Evolutionary conservation across 2,113 vertebrate genomes (phyloP).

Genomic region (Anas platyrhynchos): DNA sequence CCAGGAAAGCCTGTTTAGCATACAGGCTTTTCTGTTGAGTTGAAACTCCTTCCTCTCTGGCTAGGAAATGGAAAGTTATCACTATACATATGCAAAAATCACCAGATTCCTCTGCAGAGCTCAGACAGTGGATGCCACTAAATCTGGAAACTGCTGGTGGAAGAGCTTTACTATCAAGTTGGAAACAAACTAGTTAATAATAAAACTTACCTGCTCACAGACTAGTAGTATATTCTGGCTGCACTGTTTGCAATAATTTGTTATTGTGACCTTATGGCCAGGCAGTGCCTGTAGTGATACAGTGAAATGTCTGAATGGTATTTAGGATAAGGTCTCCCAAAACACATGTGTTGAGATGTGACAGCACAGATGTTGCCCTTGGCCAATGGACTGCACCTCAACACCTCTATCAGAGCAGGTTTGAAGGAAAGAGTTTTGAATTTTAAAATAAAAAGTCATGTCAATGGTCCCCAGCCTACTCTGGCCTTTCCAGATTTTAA

Average conservation of each 20-base stretch:
- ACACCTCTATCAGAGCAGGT: not conserved
- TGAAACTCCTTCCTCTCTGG: not conserved
- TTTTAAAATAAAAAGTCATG: not conserved
- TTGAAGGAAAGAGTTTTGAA: not conserved
- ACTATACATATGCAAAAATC: not conserved
- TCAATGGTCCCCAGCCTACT: not conserved
- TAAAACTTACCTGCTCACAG: not conserved
- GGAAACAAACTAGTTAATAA: not conserved
- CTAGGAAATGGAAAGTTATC: not conserved
- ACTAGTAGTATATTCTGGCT: not conserved
- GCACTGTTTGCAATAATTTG: not conserved
- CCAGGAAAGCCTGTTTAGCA: not conserved
- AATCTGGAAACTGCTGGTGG: not conserved
- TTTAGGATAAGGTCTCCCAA: not conserved
- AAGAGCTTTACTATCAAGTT: not conserved
- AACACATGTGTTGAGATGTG: not conserved
- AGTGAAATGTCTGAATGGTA: accelerated
- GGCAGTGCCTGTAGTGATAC: accelerated
- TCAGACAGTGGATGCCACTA: not conserved
- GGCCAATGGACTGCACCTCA: not conserved
- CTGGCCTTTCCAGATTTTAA: not conserved
- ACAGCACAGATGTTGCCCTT: not conserved
- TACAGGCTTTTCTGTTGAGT: not conserved
- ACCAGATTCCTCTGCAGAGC: not conserved
- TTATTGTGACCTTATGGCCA: not conserved